Base-by-base conservation (phyloP, 2,113 vertebrate species). In the Pavo muticus region DNA sequence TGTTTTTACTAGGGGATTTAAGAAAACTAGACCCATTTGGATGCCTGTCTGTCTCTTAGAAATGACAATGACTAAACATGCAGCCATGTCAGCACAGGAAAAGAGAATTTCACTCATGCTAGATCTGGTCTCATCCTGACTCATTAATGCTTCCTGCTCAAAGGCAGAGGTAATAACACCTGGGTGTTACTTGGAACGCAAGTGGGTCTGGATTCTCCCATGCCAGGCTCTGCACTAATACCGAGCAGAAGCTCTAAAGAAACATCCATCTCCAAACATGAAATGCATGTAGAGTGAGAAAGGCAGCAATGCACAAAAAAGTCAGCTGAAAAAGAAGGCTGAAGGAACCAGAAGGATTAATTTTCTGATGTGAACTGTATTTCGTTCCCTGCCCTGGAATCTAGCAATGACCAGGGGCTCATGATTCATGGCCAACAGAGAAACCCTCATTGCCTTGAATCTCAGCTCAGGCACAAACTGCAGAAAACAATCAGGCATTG, bases 401-500 rank as follows among this genome's bases (percentile, higher is more conserved):
- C 74, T 15, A n/a, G 25, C 67, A 48, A 59, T 3, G 2, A 56
- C 14, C 39, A 40, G 2, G 7, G 5, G 42, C 56, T 14, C 75
- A 9, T 7, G 1, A 0, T 30, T 39, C 47, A 60, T 23, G 7
- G 14, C 42, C 27, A 14, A 20, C 18, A 60, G 47, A 83, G 84
- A 93, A 94, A n/a, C 35, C 77, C 59, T 57, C 29, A 16, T 65
- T 52, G 48, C 78, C 67, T 84, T 91, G 61, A 94, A 93, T 63
- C 35, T 84, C 72, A 93, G 84, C 47, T 96, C 92, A 88, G 91
- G 69, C 70, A 93, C 27, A 92, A 89, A 81, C 83, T 92, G 91
- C 75, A 82, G 84, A 95, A 96, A 96, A 93, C 68, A 94, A 96
- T 74, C 85, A 95, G 74, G 80, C 82, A 75, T 47, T 86, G 84